phyloP scores from a whole-genome alignment of 2,888 invertebrate genomes.

The Temnothorax rugatulus region DNA sequence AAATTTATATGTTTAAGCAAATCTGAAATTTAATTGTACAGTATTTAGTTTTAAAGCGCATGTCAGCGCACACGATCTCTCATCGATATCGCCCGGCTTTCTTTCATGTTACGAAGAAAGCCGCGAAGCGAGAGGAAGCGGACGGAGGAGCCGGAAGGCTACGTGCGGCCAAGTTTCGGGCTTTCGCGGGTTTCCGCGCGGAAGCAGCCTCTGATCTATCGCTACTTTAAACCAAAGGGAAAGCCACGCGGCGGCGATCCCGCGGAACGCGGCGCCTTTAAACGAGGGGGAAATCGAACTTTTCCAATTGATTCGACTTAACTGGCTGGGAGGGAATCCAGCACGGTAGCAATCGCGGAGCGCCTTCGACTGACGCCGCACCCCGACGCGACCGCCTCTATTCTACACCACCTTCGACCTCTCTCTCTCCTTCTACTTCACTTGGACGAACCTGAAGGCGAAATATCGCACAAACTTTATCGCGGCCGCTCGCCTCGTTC shows the following conservation, averaged over 20 bases:
- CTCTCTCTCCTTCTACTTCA: constrained; percentile 37
- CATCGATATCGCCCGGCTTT: constrained; percentile 1
- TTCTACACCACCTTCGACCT: constrained; percentile 34
- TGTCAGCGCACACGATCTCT: background rate
- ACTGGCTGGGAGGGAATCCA: constrained; percentile 74
- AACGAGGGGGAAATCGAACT: constrained; percentile 79
- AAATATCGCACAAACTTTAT: constrained; percentile 72
- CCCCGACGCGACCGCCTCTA: constrained; percentile 19
- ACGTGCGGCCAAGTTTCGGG: constrained; percentile 70
- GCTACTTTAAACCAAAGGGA: constrained; percentile 73
- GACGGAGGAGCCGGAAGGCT: constrained; percentile 61
- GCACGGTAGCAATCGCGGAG: constrained; percentile 63
- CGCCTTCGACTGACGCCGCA: constrained; percentile 27
- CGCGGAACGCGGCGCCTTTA: constrained; percentile 70
- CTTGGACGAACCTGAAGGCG: constrained; percentile 56
- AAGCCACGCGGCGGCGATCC: constrained; percentile 65
- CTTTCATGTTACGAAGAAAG: constrained; percentile 59
- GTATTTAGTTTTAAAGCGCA: background rate
- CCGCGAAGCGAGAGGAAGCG: constrained; percentile 40
- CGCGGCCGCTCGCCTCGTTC: constrained; percentile 37
- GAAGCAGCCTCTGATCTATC: constrained; percentile 76
- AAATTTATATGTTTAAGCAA: background rate
- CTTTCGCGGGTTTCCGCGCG: constrained; percentile 69
- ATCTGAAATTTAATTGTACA: background rate
- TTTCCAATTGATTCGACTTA: constrained; percentile 83